Conservation (phyloP, 2,888 invertebrate species). For the Aricia artaxerxes region DNA sequence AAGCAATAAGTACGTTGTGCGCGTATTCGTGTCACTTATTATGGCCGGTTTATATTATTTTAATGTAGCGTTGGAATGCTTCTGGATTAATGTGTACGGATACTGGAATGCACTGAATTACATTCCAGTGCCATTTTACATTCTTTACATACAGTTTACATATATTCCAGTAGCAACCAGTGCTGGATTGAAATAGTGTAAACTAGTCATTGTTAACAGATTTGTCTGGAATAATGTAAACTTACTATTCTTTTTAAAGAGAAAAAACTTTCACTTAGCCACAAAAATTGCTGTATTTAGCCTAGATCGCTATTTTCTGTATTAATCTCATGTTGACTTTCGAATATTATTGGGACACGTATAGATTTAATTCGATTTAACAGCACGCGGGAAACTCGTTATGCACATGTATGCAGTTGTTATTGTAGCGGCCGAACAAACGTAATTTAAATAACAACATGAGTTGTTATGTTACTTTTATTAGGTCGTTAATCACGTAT, state of each 20-base stretch:
- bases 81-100: too few species aligned
- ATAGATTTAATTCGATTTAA: slow-evolving; percentile 5
- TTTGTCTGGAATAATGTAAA: neutral
- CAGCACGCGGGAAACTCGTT: neutral
- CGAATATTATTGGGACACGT: slow-evolving; percentile 39
- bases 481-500: neutral
- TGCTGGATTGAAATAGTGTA: too few species aligned
- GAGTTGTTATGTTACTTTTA: neutral
- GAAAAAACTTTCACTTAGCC: neutral
- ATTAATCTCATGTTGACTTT: slow-evolving; percentile 40
- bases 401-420: slow-evolving; percentile 20
- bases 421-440: neutral
- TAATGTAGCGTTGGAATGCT: too few species aligned
- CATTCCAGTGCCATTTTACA: too few species aligned
- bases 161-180: too few species aligned
- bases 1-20: neutral
- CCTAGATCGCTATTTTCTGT: slow-evolving; percentile 24
- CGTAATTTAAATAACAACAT: neutral
- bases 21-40: too few species aligned
- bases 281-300: slow-evolving; percentile 11
- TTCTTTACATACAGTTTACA: too few species aligned
- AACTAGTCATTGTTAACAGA: neutral
- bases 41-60: too few species aligned
- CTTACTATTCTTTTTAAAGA: neutral
- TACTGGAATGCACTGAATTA: too few species aligned